Percentiles rank a stretch among this genome's conserved stretches.
Conservation (phyloP, 2,888 invertebrate species). For the Dicyrtomina minuta region DNA sequence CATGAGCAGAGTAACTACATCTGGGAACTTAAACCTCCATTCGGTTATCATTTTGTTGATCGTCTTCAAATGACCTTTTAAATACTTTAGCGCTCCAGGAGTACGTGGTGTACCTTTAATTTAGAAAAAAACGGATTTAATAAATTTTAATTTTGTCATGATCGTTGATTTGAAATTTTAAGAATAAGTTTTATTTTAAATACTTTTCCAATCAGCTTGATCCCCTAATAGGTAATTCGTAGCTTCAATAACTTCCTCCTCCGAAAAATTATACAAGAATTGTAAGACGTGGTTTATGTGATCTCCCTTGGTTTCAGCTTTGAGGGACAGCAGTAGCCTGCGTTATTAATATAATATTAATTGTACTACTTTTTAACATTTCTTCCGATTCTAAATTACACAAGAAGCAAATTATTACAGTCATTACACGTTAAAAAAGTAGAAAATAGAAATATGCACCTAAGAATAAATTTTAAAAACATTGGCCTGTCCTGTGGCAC, state of each 20-base stretch:
- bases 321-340: slow-evolving; percentile 10
- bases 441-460: slow-evolving; percentile 3
- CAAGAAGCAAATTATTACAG: too few species aligned
- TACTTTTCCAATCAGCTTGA: slow-evolving; percentile 20
- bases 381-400: too few species aligned
- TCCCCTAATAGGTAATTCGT: slow-evolving; percentile 7
- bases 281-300: not conserved
- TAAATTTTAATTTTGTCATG: too few species aligned
- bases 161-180: too few species aligned
- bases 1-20: slow-evolving; percentile 1
- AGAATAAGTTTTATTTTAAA: not conserved
- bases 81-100: slow-evolving; percentile 6
- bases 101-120: not conserved
- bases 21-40: slow-evolving; percentile 24
- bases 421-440: slow-evolving; percentile 5
- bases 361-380: too few species aligned
- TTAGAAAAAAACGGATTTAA: not conserved
- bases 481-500: slow-evolving; percentile 18
- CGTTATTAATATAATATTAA: too few species aligned
- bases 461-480: slow-evolving; percentile 27
- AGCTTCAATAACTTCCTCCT: slow-evolving; percentile 16
- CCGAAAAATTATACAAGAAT: slow-evolving; percentile 17
- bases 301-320: slow-evolving; percentile 7
- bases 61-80: slow-evolving; percentile 18
- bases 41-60: slow-evolving; percentile 16